Evolutionary conservation across 2,797 vertebrate species (phyloP).

Genomic region (Lepilemur ruficaudatus): DNA sequence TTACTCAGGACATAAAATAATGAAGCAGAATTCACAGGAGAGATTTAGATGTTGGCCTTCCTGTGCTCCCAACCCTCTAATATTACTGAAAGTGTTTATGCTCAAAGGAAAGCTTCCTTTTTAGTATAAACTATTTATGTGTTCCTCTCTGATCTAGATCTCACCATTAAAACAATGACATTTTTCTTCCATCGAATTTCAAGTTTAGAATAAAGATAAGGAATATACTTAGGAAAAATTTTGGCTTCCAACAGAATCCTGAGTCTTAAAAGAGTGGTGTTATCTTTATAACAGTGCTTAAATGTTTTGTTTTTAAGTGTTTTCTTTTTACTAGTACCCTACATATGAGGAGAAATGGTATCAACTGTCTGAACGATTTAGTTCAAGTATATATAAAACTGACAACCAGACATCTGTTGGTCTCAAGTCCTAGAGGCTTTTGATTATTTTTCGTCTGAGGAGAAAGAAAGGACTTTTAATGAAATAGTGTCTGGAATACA

Average conservation of each 20-base stretch:
- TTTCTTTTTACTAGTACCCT: neutral
- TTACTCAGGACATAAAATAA: neutral
- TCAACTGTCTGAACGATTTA: neutral
- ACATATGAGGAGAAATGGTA: neutral
- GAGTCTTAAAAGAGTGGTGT: neutral
- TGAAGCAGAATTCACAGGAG: neutral
- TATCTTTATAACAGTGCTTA: neutral
- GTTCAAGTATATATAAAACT: neutral
- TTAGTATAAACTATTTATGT: neutral
- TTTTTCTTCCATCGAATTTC: neutral
- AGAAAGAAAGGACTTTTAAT: neutral
- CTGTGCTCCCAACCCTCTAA: neutral
- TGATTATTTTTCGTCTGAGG: neutral
- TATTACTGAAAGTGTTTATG: neutral
- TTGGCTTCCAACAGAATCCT: neutral
- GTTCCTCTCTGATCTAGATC: neutral
- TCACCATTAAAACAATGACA: neutral
- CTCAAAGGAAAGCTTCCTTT: neutral
- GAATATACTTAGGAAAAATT: neutral
- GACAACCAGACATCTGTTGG: neutral
- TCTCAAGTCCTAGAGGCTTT: neutral
- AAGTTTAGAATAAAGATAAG: constrained; percentile 38
- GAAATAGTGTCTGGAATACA: neutral
- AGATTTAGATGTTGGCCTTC: neutral
- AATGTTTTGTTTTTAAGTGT: neutral